These are phyloP conservation scores for Smutsia temminckii DNA, from an alignment of 2,797 vertebrate genomes.

Conservation along the genomic window DNA sequence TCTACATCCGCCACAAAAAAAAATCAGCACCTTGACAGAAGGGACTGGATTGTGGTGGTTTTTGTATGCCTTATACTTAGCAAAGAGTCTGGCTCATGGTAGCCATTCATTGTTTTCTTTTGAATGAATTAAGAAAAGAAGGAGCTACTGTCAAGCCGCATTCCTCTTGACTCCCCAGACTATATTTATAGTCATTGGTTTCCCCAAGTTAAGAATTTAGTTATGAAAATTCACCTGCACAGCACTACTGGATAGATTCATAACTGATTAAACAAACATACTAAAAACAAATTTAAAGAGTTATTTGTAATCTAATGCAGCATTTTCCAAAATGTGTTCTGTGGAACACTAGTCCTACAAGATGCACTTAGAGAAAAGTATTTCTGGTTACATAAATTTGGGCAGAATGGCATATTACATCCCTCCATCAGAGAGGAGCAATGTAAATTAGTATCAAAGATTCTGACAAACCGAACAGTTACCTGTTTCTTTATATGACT, in stretches of 20 bases:
- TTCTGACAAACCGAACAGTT: not conserved
- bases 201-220: not conserved
- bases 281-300: not conserved
- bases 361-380: not conserved
- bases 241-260: not conserved
- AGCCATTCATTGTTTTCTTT: not conserved
- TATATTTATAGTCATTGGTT: not conserved
- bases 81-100: not conserved
- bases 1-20: not conserved
- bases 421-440: not conserved
- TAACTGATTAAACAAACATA: not conserved
- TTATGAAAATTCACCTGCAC: constrained; percentile 7
- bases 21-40: not conserved
- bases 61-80: not conserved
- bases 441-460: not conserved
- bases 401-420: not conserved
- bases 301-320: not conserved
- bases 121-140: constrained; percentile 4
- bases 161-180: not conserved
- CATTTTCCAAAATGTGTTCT: not conserved
- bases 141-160: not conserved
- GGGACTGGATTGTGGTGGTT: not conserved
- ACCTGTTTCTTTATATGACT: not conserved
- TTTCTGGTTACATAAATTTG: constrained; percentile 22
- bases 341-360: not conserved